Base-by-base conservation (phyloP, 2,113 vertebrate genomes). In the Mohoua ochrocephala region DNA sequence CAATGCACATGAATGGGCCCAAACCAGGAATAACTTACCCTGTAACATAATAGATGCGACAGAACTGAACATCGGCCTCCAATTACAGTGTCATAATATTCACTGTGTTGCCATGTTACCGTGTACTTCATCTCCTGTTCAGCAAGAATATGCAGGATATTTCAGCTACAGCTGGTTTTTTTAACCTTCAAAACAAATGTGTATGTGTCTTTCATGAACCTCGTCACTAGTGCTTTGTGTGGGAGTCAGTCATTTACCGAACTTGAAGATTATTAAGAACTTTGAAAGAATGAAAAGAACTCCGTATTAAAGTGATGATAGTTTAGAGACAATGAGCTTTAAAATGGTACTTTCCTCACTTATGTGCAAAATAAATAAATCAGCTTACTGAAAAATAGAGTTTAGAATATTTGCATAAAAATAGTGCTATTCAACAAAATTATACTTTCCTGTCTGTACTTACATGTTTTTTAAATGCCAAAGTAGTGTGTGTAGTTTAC, bases 381-480 rank as follows among this genome's bases (percentile, higher is more conserved):
- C 56, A n/a, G 6, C 11, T 83, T 76, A 52, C 11, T 0, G 1
- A 44, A 69, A 81, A 61, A 57, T 54, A 21, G 6, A 0, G 1
- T 91, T 76, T 59, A 28, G 52, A 76, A 88, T 63, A 47, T 59
- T 79, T 91, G 30, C 19, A 30, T 83, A 9, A 92, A 75, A 78
- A 45, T 53, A 45, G 13, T 37, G 12, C 28, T 91, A 5, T 35
- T 79, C 35, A 79, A 63, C 8, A 54, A 76, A 93, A 69, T 56
- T 44, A 27, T 18, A 26, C 49, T 76, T 73, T 80, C 49, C 21
- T 91, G 13, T 44, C 15, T 73, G 5, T 54, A 23, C 35, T 52
- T 84, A 50, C 33, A 42, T 37, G 4, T 45, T 89, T 68, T 37
- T 65, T 22, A 70, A 49, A 73, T 63, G 27, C 45, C 35, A 15